These are phyloP conservation scores for Nothobranchius furzeri DNA, from an alignment of 2,113 vertebrate genomes.

Conservation along the genomic window DNA sequence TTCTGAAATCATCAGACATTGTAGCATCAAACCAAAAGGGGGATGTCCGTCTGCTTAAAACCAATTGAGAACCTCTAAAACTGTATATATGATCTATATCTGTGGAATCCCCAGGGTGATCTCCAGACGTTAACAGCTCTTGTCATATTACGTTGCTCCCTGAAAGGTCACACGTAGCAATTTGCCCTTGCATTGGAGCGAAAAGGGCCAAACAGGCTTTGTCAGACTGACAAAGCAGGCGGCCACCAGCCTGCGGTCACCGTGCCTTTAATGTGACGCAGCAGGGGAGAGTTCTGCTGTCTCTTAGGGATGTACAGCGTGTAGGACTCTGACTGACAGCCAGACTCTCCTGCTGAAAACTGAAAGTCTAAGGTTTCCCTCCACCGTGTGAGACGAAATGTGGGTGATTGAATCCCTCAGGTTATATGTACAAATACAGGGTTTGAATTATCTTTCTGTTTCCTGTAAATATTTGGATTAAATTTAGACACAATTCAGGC, in stretches of 20 bases:
- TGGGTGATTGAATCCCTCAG: slow-evolving; percentile 39
- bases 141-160: slow-evolving; percentile 72
- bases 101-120: slow-evolving; percentile 53
- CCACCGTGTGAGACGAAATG: slow-evolving; percentile 47
- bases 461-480: neutral
- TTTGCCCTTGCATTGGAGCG: slow-evolving; percentile 63
- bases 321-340: slow-evolving; percentile 52
- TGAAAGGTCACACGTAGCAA: slow-evolving; percentile 72
- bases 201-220: slow-evolving; percentile 59
- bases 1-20: slow-evolving; percentile 1
- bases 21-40: slow-evolving; percentile 15
- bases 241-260: slow-evolving; percentile 59
- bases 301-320: slow-evolving; percentile 46
- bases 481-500: too few species aligned
- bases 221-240: slow-evolving; percentile 68
- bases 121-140: slow-evolving; percentile 63
- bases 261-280: slow-evolving; percentile 59
- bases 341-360: slow-evolving; percentile 31
- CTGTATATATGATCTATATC: slow-evolving; percentile 55
- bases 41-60: slow-evolving; percentile 32
- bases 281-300: slow-evolving; percentile 65
- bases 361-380: slow-evolving; percentile 42
- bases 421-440: slow-evolving; percentile 5
- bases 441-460: neutral
- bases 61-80: slow-evolving; percentile 45